Conservation (phyloP, 1,140 invertebrate species). For the Euura saliciscinereae region DNA sequence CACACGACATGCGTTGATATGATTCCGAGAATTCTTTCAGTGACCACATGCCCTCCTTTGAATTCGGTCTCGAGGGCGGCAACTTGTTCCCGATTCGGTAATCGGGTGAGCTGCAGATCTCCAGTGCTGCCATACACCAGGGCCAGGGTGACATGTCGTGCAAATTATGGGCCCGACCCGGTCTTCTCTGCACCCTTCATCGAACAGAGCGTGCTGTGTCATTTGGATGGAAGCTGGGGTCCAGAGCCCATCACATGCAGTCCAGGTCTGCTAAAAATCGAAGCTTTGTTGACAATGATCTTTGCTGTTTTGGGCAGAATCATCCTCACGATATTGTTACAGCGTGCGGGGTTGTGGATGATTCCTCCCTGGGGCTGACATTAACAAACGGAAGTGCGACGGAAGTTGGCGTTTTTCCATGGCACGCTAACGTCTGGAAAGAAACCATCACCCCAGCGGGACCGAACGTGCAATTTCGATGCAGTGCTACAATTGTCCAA, state of each 20-base stretch:
- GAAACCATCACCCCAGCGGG: neutral
- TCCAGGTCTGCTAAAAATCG: conserved; percentile 49
- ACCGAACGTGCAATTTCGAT: conserved; percentile 42
- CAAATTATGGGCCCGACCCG: conserved; percentile 42
- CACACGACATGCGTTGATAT: neutral
- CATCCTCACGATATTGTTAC: conserved; percentile 19
- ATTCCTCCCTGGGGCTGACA: conserved; percentile 26
- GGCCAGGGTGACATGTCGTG: conserved; percentile 38
- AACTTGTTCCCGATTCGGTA: conserved; percentile 32
- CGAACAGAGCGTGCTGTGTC: conserved; percentile 37
- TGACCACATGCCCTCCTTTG: conserved; percentile 44
- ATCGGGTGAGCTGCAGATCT: conserved; percentile 31
- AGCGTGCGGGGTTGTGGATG: conserved; percentile 44
- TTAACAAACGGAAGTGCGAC: conserved; percentile 41
- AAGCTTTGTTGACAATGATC: conserved; percentile 26
- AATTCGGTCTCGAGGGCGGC: conserved; percentile 34
- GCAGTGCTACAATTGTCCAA: conserved; percentile 52
- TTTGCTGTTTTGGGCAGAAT: neutral
- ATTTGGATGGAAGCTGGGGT: conserved; percentile 45
- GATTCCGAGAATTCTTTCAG: conserved; percentile 30
- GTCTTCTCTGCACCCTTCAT: conserved; percentile 22
- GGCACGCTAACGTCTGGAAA: conserved; percentile 53
- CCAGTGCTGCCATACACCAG: conserved; percentile 36
- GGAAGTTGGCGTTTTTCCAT: conserved; percentile 48
- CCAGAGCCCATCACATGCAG: conserved; percentile 49